phyloP scores from a whole-genome alignment of 2,797 vertebrate genomes.

The Microctenopoma steveboyesi region DNA sequence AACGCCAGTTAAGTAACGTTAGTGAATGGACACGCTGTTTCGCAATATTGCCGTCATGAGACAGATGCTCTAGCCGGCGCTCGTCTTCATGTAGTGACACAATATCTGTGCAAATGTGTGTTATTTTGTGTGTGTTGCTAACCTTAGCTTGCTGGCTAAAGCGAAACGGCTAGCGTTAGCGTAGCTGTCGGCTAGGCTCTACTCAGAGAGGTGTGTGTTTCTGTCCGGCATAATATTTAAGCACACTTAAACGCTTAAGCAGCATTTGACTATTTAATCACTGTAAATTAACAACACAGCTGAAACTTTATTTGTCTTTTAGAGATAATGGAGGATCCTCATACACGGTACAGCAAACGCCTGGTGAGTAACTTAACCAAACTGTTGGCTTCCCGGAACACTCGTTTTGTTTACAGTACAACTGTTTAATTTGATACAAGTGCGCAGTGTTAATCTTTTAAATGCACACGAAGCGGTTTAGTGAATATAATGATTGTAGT shows the following conservation, averaged over 20 bases:
- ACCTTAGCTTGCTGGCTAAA: constrained; percentile 56
- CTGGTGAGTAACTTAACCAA: constrained; percentile 86
- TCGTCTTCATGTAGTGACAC: neutral
- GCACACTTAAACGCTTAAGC: neutral
- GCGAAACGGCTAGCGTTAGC: constrained; percentile 58
- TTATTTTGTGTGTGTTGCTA: constrained; percentile 50
- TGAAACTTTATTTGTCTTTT: constrained; percentile 39
- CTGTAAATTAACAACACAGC: neutral
- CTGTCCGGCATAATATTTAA: constrained; percentile 3
- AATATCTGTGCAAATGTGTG: constrained; percentile 18
- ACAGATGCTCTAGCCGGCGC: fast-evolving
- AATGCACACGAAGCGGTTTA: neutral
- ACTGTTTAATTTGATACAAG: neutral
- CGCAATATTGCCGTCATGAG: fast-evolving
- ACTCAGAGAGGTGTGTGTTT: constrained; percentile 22
- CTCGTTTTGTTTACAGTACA: constrained; percentile 27
- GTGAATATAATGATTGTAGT: neutral
- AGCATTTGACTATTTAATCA: fast-evolving
- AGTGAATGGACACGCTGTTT: neutral
- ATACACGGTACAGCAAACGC: constrained; percentile 95
- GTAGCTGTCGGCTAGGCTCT: constrained; percentile 25
- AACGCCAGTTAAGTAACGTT: neutral
- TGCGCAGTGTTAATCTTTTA: neutral
- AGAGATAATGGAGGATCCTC: constrained; percentile 87
- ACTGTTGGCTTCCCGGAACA: constrained; percentile 21